These are phyloP conservation scores for Picus viridis DNA, from an alignment of 2,797 vertebrate genomes.

Conservation along the genomic window DNA sequence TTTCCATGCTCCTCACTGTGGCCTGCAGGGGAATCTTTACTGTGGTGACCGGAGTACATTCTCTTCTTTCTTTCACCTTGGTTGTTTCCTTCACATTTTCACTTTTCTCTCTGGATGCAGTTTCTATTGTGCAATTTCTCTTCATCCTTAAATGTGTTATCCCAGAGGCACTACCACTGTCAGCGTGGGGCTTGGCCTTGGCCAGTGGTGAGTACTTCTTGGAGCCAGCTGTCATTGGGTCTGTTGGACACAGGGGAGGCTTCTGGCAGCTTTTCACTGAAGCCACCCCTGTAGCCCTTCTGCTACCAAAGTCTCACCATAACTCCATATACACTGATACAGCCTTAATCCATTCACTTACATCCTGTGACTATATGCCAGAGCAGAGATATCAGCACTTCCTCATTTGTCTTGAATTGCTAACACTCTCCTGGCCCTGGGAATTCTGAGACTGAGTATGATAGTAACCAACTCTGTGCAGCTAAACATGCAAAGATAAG, in stretches of 20 bases:
- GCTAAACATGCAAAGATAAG: conserved; percentile 23
- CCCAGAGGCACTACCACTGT: neutral
- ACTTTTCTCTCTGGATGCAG: neutral
- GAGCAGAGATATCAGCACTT: no score
- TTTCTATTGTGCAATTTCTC: neutral
- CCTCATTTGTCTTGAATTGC: no score
- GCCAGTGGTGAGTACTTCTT: no score
- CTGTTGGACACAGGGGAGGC: no score
- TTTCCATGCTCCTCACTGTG: neutral
- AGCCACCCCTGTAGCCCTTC: no score
- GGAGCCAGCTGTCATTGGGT: no score
- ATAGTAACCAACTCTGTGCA: conserved; percentile 8
- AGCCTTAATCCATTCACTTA: no score
- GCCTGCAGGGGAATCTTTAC: neutral
- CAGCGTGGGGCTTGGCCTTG: no score
- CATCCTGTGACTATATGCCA: no score
- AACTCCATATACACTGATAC: no score
- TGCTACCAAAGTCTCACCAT: no score
- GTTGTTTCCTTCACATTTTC: neutral
- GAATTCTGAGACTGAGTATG: neutral
- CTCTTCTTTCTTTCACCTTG: neutral
- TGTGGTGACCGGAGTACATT: neutral
- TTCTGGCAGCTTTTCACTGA: no score
- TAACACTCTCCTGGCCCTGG: neutral
- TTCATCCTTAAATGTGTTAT: neutral